Evolutionary conservation across 2,113 vertebrate species (phyloP), one percentile per base, ranked within the genome.

Genomic region (Tringa solitaria): DNA sequence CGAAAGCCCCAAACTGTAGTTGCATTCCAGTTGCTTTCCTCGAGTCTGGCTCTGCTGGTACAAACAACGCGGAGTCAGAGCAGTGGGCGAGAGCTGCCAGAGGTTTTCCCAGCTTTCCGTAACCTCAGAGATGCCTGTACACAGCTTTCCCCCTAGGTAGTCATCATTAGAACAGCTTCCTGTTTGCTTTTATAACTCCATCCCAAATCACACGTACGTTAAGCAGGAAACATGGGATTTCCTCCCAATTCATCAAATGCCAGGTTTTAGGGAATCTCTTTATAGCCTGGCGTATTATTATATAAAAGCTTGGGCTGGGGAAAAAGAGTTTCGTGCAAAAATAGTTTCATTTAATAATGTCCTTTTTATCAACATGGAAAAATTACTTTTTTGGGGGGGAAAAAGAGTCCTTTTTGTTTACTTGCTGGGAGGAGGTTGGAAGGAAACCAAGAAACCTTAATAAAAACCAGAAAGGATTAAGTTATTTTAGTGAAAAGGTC

Each of bases 171-270:
- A 94, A 82, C 50, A 65, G 74, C 84, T 91, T 95, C 93, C 81
- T 82, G 32, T 90, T 94, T 90, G 77, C 69, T 91, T 95, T 90
- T 65, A 79, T 69, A 84, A 60, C 73, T 82, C 53, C 37, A 82
- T 76, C 86, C 70, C 57, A 69, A 82, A 65, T 80, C 61, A 59
- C 65, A 41, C 3, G 1, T 60, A 69, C 0, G 0, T 61, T 87
- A 65, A 80, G 63, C 92, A 95, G 84, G 84, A 95, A 95, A 92
- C 46, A 12, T 51, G 59, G 28, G 53, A 87, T 93, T 90, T 95
- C 86, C 73, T 96, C 75, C n/a, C 56, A 65, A 37, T 54, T 82
- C 77, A 79, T 85, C 84, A 75, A 63, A 84, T 0, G 0, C n/a
- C 3, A 12, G 65, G 77, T 20, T 69, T 14, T 64, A 26, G 32